Base-by-base conservation (phyloP, 1,140 invertebrate species). In the Streblospio benedicti region DNA sequence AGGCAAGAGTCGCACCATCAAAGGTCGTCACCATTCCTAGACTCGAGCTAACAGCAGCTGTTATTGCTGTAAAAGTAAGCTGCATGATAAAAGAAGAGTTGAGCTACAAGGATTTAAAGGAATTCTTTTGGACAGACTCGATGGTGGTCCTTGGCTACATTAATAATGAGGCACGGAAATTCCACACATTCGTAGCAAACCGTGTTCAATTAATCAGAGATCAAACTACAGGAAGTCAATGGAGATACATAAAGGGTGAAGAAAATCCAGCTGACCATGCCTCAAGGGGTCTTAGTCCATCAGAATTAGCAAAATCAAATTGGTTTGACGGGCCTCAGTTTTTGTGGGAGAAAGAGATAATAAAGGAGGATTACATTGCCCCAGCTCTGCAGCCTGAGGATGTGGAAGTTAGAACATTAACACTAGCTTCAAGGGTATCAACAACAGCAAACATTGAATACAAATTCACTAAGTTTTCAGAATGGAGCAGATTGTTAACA, bases 31-130 rank as follows among this genome's bases (percentile, higher is more conserved):
- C 76, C n/a, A 69, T 83, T 27, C 80, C 82, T 5, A 51, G 77
- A 60, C 64, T 82, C 23, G 81, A 83, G 67, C 63, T 82, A 18
- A 71, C 66, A 53, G 79, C 70, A 6, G 79, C 80, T 5, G 44
- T 71, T 1, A 49, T 81, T 16, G 57, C 80, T 5, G 67, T 64
- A 2, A 47, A 45, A 41, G 44, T 60, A 5, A 43, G 58, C 38
- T 41, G 49, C 25, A 56, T 61, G 44, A n/a, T 65, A n/a, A 27
- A 25, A 1, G 31, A 28, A 4, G 59, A 64, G 30, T 25, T 64
- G 20, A 44, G 62, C 27, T 35, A 60, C 6, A 23, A 16, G n/a
- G 38, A 62, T 32, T 20, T 59, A 25, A 4, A 27, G 2, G 43
- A 28, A 18, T 20, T 33, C 6, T 67, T 53, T 30, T 65, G 60